Percentiles rank a stretch among this genome's conserved stretches.
Evolutionary conservation across 2,888 invertebrate genomes (phyloP).

Genomic region (Andrena fulva): DNA sequence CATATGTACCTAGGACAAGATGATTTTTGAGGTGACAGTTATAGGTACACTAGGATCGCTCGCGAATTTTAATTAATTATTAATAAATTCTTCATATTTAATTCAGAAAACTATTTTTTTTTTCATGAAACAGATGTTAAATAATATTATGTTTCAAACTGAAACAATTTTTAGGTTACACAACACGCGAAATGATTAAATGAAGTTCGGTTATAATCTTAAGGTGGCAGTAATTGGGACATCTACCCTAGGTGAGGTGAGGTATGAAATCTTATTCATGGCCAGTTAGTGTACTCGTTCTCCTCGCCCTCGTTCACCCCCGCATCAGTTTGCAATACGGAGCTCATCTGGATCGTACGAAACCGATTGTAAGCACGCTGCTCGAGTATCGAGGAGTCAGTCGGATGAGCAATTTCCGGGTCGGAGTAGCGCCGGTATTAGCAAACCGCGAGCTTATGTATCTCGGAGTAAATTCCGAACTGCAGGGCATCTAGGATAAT

Average conservation of each 20-base stretch:
- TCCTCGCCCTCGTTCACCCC: constrained; percentile 4
- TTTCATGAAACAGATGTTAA: no score
- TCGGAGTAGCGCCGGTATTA: constrained; percentile 71
- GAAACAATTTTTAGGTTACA: no score
- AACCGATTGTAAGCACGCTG: constrained; percentile 44
- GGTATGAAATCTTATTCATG: background rate
- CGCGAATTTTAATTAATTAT: no score
- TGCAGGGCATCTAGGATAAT: constrained; percentile 76
- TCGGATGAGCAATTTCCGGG: constrained; percentile 72
- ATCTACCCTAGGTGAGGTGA: background rate
- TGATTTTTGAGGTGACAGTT: no score
- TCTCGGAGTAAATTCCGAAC: constrained; percentile 76
- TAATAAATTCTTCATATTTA: no score
- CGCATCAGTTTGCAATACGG: constrained; percentile 4
- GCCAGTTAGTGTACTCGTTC: background rate
- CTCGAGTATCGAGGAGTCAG: constrained; percentile 63
- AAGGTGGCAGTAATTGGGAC: no score
- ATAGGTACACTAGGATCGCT: no score
- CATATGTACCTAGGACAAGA: no score
- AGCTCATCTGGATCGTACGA: constrained; percentile 11
- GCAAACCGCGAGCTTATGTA: constrained; percentile 74
- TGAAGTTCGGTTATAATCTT: no score
- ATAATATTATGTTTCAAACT: no score
- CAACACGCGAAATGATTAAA: no score
- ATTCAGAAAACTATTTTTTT: no score